phyloP scores from a whole-genome alignment of 2,113 vertebrate genomes.

The Gavia stellata region DNA sequence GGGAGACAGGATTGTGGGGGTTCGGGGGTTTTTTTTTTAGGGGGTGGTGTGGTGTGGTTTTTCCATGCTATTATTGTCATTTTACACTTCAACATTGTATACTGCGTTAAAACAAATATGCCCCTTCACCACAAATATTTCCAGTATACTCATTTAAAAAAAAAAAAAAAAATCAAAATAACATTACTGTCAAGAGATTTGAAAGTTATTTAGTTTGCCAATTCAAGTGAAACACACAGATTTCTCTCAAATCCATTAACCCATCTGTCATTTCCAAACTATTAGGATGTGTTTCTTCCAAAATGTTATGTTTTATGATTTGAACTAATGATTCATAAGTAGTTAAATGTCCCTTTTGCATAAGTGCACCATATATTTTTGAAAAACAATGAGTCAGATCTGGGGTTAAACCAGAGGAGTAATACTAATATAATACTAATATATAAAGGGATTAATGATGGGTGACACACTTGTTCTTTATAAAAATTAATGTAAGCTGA shows the following conservation, averaged over 20 bases:
- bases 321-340: neutral
- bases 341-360: neutral
- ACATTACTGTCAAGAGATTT: neutral
- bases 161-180: neutral
- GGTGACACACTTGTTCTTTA: neutral
- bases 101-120: neutral
- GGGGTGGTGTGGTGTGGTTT: rapidly evolving
- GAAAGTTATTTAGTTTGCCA: neutral
- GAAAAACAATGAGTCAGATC: neutral
- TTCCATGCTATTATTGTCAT: neutral
- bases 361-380: neutral
- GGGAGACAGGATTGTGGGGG: neutral
- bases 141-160: neutral
- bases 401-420: neutral
- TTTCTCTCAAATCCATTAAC: neutral
- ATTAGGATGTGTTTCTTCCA: neutral
- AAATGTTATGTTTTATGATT: neutral
- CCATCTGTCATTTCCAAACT: neutral
- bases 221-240: neutral
- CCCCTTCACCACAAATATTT: neutral
- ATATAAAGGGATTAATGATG: neutral
- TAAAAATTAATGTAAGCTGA: neutral
- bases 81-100: neutral
- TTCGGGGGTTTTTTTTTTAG: neutral
- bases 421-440: neutral